Percentiles rank a stretch among this genome's conserved stretches.
phyloP scores from a whole-genome alignment of 1,140 invertebrate species.

The Trachymyrmex septentrionalis region DNA sequence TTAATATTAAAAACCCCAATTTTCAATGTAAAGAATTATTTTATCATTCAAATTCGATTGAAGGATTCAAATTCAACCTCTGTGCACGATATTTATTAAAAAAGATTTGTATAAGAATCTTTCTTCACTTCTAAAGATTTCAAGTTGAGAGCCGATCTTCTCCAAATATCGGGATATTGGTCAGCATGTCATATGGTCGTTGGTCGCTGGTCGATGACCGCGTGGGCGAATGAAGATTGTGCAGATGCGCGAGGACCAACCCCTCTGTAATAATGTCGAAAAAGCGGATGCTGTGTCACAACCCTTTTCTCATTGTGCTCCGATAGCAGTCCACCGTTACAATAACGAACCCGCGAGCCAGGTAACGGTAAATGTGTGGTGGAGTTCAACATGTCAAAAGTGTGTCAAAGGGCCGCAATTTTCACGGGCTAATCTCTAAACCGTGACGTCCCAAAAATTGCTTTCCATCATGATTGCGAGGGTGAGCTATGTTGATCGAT shows the following conservation, averaged over 20 bases:
- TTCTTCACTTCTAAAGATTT: not conserved
- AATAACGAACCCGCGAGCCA: slow-evolving; percentile 66
- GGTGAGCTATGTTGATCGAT: not conserved
- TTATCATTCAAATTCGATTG: not conserved
- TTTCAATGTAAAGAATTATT: not conserved
- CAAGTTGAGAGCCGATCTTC: slow-evolving; percentile 76
- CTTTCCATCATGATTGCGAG: slow-evolving; percentile 40
- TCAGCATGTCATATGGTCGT: slow-evolving; percentile 86
- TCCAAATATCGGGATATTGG: slow-evolving; percentile 82
- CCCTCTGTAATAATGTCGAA: slow-evolving; percentile 85
- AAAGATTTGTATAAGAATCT: not conserved
- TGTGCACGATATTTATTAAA: not conserved
- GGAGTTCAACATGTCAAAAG: slow-evolving; percentile 71
- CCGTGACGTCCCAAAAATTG: slow-evolving; percentile 48
- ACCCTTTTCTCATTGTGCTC: slow-evolving; percentile 77
- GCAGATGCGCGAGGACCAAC: slow-evolving; percentile 82
- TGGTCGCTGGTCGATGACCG: slow-evolving; percentile 82
- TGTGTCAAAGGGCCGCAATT: slow-evolving; percentile 82
- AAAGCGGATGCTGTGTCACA: slow-evolving; percentile 78
- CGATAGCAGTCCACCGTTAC: slow-evolving; percentile 67
- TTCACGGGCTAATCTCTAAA: slow-evolving; percentile 52
- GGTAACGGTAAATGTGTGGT: slow-evolving; percentile 80
- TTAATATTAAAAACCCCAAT: not conserved
- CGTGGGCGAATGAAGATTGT: slow-evolving; percentile 78
- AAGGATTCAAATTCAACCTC: not conserved